Conservation (phyloP, 2,888 invertebrate genomes). For the Parelbella ahira region DNA sequence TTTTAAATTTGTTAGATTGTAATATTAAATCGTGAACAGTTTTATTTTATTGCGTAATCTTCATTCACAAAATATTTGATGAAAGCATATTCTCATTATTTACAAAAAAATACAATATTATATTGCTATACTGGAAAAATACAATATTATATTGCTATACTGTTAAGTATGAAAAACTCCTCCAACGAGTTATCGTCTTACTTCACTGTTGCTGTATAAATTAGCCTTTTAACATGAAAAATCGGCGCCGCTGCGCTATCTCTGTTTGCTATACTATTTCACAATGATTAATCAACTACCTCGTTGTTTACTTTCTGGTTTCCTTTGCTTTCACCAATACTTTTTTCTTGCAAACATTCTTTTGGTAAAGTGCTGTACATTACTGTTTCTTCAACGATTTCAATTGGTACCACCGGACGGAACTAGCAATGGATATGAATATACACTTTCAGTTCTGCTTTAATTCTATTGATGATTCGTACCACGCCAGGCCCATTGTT, state of each 20-base stretch:
- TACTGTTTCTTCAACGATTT: constrained; percentile 22
- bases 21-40: too few species aligned
- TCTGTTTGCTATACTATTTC: constrained; percentile 45
- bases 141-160: too few species aligned
- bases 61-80: too few species aligned
- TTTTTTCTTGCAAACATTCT: not conserved
- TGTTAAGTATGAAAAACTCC: too few species aligned
- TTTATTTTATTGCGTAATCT: too few species aligned
- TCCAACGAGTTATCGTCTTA: constrained; percentile 18
- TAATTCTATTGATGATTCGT: constrained; percentile 17
- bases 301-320: constrained; percentile 56
- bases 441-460: not conserved
- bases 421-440: constrained; percentile 16
- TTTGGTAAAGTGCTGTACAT: constrained; percentile 22
- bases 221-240: constrained; percentile 45
- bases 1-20: too few species aligned
- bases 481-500: constrained; percentile 50
- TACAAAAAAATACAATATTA: too few species aligned
- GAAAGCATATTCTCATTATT: too few species aligned
- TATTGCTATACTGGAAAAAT: too few species aligned
- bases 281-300: constrained; percentile 64
- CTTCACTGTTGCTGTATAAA: constrained; percentile 37
- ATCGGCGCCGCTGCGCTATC: constrained; percentile 45
- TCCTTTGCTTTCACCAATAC: constrained; percentile 34
- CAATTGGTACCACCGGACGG: not conserved